These are phyloP conservation scores for Pyrgilauda ruficollis DNA, from an alignment of 2,113 vertebrate genomes.

Conservation along the genomic window DNA sequence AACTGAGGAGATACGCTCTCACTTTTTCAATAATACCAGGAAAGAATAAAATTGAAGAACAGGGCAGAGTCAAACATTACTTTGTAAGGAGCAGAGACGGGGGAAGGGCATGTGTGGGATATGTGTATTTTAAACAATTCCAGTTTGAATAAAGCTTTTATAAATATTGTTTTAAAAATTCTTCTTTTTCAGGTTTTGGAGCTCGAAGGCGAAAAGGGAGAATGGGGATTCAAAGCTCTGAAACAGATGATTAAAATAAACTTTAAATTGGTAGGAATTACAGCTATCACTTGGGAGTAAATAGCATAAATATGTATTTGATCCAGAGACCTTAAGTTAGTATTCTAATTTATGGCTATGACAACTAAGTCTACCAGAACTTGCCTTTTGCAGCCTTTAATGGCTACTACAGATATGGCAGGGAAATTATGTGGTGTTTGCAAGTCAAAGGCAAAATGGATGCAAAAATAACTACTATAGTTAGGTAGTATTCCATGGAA, in stretches of 20 bases:
- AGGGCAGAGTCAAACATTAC: background rate
- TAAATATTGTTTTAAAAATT: background rate
- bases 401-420: background rate
- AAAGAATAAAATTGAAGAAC: background rate
- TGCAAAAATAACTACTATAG: background rate
- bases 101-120: background rate
- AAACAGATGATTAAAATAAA: slow-evolving; percentile 99
- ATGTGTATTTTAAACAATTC: background rate
- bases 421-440: background rate
- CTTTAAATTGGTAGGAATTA: slow-evolving; percentile 92
- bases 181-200: slow-evolving; percentile 88
- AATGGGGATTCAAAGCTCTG: slow-evolving; percentile 99
- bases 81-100: background rate
- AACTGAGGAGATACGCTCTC: background rate
- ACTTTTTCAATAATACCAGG: background rate
- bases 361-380: background rate
- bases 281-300: background rate
- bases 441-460: background rate
- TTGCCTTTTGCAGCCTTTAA: background rate
- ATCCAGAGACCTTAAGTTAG: background rate
- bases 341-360: background rate
- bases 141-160: background rate
- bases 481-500: background rate
- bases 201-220: slow-evolving; percentile 98
- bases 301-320: background rate